Evolutionary conservation across 2,797 vertebrate species (phyloP).

Genomic region (Neostethus bicornis): DNA sequence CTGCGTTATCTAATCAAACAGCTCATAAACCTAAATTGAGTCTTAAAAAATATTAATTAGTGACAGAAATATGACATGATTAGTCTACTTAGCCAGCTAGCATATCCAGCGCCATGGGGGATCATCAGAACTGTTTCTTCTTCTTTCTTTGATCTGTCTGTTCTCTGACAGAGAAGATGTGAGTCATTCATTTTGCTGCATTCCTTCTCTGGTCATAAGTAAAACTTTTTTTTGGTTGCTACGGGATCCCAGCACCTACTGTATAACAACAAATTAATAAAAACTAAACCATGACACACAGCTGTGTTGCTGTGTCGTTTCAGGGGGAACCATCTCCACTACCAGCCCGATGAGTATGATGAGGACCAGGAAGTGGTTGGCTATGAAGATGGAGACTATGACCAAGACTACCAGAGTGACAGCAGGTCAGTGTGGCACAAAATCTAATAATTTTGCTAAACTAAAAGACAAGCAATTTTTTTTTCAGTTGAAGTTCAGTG

Average conservation of each 20-base stretch:
- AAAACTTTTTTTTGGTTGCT: constrained; percentile 1
- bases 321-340: constrained; percentile 81
- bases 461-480: constrained; percentile 16
- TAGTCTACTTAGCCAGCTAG: constrained; percentile 2
- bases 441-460: constrained; percentile 1
- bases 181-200: constrained; percentile 1
- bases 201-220: constrained; percentile 11
- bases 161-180: constrained; percentile 13
- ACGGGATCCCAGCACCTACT: not conserved
- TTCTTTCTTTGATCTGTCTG: constrained; percentile 9
- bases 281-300: not conserved
- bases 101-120: constrained; percentile 1
- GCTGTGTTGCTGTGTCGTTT: constrained; percentile 12
- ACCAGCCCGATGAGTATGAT: constrained; percentile 76
- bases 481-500: not conserved
- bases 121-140: constrained; percentile 6
- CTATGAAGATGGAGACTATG: constrained; percentile 84
- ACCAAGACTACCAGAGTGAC: constrained; percentile 83
- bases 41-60: not conserved
- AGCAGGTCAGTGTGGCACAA: constrained; percentile 80
- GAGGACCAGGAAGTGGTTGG: constrained; percentile 76
- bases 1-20: constrained; percentile 1
- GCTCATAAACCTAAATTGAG: not conserved
- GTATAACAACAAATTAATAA: constrained; percentile 1
- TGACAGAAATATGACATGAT: constrained; percentile 4